Evolutionary conservation across 2,113 vertebrate genomes (phyloP), one percentile per base, ranked within the genome.

Genomic region (Oenanthe oenanthe): DNA sequence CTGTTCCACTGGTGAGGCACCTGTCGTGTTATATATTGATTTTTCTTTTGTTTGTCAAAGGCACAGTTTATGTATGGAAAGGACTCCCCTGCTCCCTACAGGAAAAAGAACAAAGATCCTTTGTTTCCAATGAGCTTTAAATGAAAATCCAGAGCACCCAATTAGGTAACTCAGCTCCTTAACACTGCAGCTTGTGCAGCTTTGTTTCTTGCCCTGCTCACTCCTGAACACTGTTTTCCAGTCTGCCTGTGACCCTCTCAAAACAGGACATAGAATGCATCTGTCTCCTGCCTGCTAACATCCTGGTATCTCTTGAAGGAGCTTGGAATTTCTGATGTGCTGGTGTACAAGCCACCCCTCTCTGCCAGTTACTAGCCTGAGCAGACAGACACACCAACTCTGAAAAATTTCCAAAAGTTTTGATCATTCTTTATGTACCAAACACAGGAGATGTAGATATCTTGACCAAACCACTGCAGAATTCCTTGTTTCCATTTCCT

Each of bases 1-100:
- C 0, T 36, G 48, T 67, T 88, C 75, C 26, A 5, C 57, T 38
- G 57, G 6, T n/a, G 65, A 78, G 85, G 53, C 79, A 81, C 56
- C 57, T 84, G 60, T 19, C 40, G 6, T 45, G 56, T 5, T 14
- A 3, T 4, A 20, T 53, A 94, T 94, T 56, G 90, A 88, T 93
- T 92, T 79, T 90, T 28, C 61, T 80, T 88, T 67, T 89, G n/a
- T 90, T 94, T 96, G 56, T 92, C 79, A 86, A 80, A 92, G 85
- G 48, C 75, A 63, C 29, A 50, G 76, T 65, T 86, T 78, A 61
- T 48, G 57, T 75, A 75, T 84, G 73, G 61, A 68, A 77, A 68
- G 65, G 61, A 95, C 75, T 88, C 38, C 57, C 72, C 58, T 81
- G 76, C 78, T 93, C 76, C 61, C 85, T 93, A n/a, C 50, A 78